Conservation (phyloP, 2,888 invertebrate species). For the Synanthedon andrenaeformis region DNA sequence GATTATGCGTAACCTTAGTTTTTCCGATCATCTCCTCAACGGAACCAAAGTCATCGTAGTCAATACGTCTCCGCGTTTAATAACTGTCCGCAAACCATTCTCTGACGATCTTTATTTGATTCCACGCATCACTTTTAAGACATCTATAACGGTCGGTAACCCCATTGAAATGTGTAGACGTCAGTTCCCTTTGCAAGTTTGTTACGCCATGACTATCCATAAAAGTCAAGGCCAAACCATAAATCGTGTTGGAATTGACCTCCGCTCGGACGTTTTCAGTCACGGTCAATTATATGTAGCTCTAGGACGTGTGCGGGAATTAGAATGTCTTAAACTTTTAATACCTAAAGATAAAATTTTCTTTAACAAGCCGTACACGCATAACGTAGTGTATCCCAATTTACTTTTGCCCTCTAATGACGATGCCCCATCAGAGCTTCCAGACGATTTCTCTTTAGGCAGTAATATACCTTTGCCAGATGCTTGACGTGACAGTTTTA, state of each 20-base stretch:
- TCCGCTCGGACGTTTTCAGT: slow-evolving; percentile 6
- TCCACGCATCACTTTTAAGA: slow-evolving; percentile 3
- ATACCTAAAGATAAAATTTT: background rate
- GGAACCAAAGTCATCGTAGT: slow-evolving; percentile 7
- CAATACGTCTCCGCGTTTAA: slow-evolving; percentile 3
- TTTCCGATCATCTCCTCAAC: slow-evolving; percentile 6
- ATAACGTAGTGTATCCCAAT: background rate
- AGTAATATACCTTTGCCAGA: too few species aligned
- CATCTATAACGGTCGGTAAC: background rate
- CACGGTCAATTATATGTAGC: slow-evolving; percentile 6
- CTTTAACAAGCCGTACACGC: background rate
- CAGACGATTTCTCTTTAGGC: too few species aligned
- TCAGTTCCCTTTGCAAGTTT: slow-evolving; percentile 6
- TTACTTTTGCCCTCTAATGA: background rate
- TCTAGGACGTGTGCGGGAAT: slow-evolving; percentile 1
- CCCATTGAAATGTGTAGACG: slow-evolving; percentile 4
- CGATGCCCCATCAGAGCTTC: too few species aligned
- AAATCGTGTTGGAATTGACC: slow-evolving; percentile 5
- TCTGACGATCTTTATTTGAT: slow-evolving; percentile 3
- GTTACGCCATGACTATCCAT: slow-evolving; percentile 9
- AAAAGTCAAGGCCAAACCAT: slow-evolving; percentile 8
- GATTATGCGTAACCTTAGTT: slow-evolving; percentile 7
- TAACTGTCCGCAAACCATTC: slow-evolving; percentile 5
- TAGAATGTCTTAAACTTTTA: background rate
- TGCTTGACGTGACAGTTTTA: too few species aligned